A percentile compares a stretch with the other conserved stretches of the same genome.
Evolutionary conservation across 2,888 invertebrate genomes (phyloP).

Genomic region (Campoplex capitator): DNA sequence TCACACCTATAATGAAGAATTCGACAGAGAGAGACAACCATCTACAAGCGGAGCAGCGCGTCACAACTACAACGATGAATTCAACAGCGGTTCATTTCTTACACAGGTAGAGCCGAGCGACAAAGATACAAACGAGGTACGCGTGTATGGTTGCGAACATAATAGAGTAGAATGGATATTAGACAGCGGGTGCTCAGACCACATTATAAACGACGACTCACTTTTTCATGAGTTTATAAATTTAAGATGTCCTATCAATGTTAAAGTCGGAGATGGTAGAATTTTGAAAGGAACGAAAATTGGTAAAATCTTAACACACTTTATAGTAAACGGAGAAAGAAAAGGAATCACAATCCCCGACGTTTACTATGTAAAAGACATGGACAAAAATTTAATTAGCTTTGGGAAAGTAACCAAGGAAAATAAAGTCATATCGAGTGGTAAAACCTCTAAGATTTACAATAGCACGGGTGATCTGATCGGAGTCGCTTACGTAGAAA

Average conservation of each 20-base stretch:
- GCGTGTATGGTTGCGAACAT: constrained; percentile 5
- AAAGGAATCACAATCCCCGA: constrained; percentile 40
- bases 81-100: constrained; percentile 11
- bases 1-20: constrained; percentile 3
- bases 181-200: constrained; percentile 66
- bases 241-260: constrained; percentile 53
- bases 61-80: constrained; percentile 25
- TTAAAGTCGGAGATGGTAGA: constrained; percentile 61
- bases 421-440: constrained; percentile 51
- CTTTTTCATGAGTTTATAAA: constrained; percentile 43
- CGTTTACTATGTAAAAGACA: constrained; percentile 57
- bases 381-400: constrained; percentile 63
- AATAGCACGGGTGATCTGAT: constrained; percentile 42
- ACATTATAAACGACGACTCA: constrained; percentile 61
- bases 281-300: constrained; percentile 58
- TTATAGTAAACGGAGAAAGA: constrained; percentile 37
- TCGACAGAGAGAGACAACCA: background rate
- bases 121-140: background rate
- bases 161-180: constrained; percentile 56
- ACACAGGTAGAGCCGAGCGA: constrained; percentile 24
- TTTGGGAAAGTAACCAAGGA: constrained; percentile 55
- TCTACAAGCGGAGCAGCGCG: constrained; percentile 22
- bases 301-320: constrained; percentile 49
- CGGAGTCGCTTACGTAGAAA: constrained; percentile 42
- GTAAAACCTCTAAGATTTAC: constrained; percentile 42